Evolutionary conservation across 2,888 invertebrate species (phyloP).

Genomic region (Therioaphis trifolii): DNA sequence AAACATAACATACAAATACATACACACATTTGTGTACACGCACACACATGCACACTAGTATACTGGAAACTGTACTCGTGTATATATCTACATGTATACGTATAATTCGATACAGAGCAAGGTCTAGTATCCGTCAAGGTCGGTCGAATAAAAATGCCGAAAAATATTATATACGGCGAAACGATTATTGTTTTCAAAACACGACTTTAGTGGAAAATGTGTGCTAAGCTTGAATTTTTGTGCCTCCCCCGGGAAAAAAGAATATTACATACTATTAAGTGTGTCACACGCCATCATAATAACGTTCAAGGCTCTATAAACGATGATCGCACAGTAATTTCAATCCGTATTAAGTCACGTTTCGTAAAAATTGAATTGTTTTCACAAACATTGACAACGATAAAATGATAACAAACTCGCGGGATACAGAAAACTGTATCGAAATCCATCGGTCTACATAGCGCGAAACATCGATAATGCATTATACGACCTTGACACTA

Average conservation of each 20-base stretch:
- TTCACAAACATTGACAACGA: constrained; percentile 1
- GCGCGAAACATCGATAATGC: constrained; percentile 33
- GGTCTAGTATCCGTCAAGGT: constrained; percentile 47
- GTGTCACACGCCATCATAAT: constrained; percentile 29
- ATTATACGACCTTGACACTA: constrained; percentile 56
- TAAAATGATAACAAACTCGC: constrained; percentile 28
- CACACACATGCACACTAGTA: background rate
- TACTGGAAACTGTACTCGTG: background rate
- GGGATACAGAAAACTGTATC: background rate
- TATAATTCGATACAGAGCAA: constrained; percentile 53
- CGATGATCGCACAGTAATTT: constrained; percentile 6
- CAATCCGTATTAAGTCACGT: constrained; percentile 29
- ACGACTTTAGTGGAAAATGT: background rate
- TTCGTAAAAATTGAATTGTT: constrained; percentile 6
- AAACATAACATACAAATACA: background rate
- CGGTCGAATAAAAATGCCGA: constrained; percentile 3
- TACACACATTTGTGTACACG: background rate
- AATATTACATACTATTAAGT: constrained; percentile 38
- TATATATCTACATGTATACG: background rate
- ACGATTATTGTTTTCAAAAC: constrained; percentile 38
- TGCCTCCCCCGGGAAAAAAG: background rate
- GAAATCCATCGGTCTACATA: background rate
- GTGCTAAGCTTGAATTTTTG: too few species aligned
- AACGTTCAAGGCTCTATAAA: constrained; percentile 30
- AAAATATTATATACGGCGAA: background rate